Evolutionary conservation across 2,888 invertebrate species (phyloP), one percentile per base, ranked within the genome.

Genomic region (Lepidocyrtinus sp.): DNA sequence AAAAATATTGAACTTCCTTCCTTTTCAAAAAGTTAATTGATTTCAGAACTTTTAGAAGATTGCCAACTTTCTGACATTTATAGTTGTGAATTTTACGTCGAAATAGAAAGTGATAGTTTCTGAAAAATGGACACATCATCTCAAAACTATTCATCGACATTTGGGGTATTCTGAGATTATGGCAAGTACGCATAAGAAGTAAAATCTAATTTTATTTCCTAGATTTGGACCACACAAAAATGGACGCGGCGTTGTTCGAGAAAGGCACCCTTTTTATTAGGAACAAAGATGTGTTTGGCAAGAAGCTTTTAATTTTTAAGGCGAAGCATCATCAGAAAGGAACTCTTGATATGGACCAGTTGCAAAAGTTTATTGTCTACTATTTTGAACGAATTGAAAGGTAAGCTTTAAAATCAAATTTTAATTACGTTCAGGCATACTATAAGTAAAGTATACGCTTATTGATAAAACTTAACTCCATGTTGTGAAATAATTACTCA

Each of bases 241-340:
- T 97, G 0, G 92, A 92, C 69, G 90, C 91, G 88, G 93, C 94
- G 27, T 92, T 95, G 84, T 89, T 96, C 22, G 92, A 93, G 68
- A 93, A 93, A 86, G 97, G 96, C 17, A 91, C 92, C 1, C 91
- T 95, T 76, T 97, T 94, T 88, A 92, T 93, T 0, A 92, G 92
- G 87, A 94, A 94, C 46, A 90, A 91, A 86, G 97, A 98, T 88
- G 90, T 93, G 62, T 95, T 97, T 89, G 96, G 95, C 0, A 92
- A 93, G 87, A 89, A 91, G 3, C 88, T 96, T 64, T 90, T 98
- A 62, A 92, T 97, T 86, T 93, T 97, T 85, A 94, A 93, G 88
- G 93, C 94, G 2, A 95, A 94, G 88, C 91, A 93, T 87, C 95
- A 97, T 88, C 90, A 91, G 1, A 96, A 96, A 90, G 95, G 95